Evolutionary conservation across 2,113 vertebrate genomes (phyloP).

Genomic region (Ascaphus truei): DNA sequence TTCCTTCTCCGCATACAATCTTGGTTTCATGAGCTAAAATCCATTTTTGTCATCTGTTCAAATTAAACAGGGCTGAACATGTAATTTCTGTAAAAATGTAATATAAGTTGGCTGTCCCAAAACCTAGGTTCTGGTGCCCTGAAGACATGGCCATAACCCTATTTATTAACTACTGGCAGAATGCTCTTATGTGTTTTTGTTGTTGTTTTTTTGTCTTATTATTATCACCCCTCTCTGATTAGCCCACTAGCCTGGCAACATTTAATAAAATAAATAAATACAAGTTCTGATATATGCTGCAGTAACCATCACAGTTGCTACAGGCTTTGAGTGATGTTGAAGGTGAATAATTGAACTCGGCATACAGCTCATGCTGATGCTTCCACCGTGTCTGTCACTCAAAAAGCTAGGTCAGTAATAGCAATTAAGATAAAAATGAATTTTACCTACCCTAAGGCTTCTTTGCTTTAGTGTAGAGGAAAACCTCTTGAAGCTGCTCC

Average conservation of each 20-base stretch:
- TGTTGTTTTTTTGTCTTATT: too few species aligned
- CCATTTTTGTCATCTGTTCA: too few species aligned
- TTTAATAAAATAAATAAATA: not conserved
- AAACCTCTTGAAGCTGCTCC: not conserved
- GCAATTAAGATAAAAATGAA: slow-evolving; percentile 12
- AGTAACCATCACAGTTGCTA: not conserved
- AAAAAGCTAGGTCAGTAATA: not conserved
- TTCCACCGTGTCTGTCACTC: not conserved
- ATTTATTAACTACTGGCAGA: too few species aligned
- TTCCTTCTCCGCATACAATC: too few species aligned
- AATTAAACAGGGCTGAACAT: too few species aligned
- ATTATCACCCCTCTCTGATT: not conserved
- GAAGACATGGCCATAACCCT: too few species aligned
- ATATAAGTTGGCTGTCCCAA: too few species aligned
- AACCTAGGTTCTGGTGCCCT: too few species aligned
- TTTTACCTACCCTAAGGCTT: not conserved
- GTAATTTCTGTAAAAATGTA: too few species aligned
- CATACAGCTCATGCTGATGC: not conserved
- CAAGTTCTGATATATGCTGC: not conserved
- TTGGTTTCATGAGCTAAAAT: too few species aligned
- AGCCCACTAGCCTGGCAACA: not conserved
- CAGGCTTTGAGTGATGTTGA: not conserved
- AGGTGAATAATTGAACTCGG: not conserved
- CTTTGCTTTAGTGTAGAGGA: not conserved
- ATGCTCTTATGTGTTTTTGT: too few species aligned